Evolutionary conservation across 2,113 vertebrate species (phyloP), one percentile per base, ranked within the genome.

Genomic region (Nycticryphes semicollaris): DNA sequence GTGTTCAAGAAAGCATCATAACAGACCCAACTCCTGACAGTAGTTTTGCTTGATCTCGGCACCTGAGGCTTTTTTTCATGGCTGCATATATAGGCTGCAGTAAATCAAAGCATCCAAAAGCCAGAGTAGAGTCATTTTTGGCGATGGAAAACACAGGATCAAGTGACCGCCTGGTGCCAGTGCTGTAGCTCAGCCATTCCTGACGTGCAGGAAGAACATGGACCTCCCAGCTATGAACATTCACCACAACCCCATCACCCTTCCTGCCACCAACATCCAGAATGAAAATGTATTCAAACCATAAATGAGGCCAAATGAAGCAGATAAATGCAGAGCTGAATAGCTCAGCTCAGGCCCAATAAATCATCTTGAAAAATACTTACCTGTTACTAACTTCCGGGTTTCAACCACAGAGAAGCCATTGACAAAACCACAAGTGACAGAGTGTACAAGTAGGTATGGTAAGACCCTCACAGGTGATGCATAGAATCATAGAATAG

Each of bases 1-100:
- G 23, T 27, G 41, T 51, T 82, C 81, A 37, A 5, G 14, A 35
- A 72, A 90, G 78, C 6, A 33, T 48, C 57, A 3, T 1, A 19
- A 27, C 0, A 2, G 35, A 24, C 47, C 18, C 23, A 43, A 0
- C 27, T 76, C n/a, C 1, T 9, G n/a, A 47, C 5, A 59, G 57
- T 6, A 18, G 14, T 25, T 88, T 84, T 57, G 15, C 59, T 33
- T 0, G 0, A 56, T 13, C 39, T 73, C 72, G 76, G 45, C 30
- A 27, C 25, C 5, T 9, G 53, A 69, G 35, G 60, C 35, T 89
- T 81, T 47, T 47, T 47, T 66, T 66, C 41, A 13, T 18, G 15
- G 21, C 24, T 77, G 28, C 6, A 7, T 21, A 28, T 6, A 8
- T 1, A 69, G 33, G 30, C 1, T 84, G 76, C 37, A 59, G 37